Base-by-base conservation (phyloP, 2,113 vertebrate species). In the Alectura lathami region DNA sequence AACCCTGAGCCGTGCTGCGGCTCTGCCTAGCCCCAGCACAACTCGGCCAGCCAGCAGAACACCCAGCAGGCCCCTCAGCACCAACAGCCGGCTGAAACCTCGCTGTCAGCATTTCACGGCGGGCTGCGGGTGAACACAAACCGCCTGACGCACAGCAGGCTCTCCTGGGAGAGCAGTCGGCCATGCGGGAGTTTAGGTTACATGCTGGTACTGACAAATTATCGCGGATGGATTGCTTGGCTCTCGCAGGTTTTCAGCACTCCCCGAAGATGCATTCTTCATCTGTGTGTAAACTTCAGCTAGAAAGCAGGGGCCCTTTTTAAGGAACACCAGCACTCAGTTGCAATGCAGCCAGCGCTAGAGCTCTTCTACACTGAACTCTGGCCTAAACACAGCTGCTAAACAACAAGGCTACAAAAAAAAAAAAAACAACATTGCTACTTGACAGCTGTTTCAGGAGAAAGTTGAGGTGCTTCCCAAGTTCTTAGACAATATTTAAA, bases 161-260 rank as follows among this genome's bases (percentile, higher is more conserved):
- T 67, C 84, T 89, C 87, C n/a, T 66, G 59, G 64, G 70, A 94
- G 54, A 81, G 20, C 86, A 88, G 79, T 9, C 48, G 85, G 77
- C 45, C 8, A 1, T 2, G 0, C 48, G 73, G 53, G 50, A 87
- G 51, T 90, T 94, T 78, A 94, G 68, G 50, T 83, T 93, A 90
- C 29, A 24, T 5, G n/a, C 22, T 93, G 64, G 79, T 83, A 89
- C 75, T 60, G 82, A 91, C 66, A 91, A 92, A 93, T 68, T 38
- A 86, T 42, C 9, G 2, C 40, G 82, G 62, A 85, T 56, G 85
- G 72, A 94, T 78, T 93, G 82, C 75, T 95, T 80, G 83, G 87
- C 78, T 74, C 91, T 88, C 48, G 57, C 13, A 93, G 53, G 74
- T 94, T 92, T 92, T 76, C 81, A 96, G 15, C 0, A 0, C 53